Percentiles rank a stretch among this genome's conserved stretches.
Conservation (phyloP, 2,797 vertebrate species). For the Triplophysa bombifrons region DNA sequence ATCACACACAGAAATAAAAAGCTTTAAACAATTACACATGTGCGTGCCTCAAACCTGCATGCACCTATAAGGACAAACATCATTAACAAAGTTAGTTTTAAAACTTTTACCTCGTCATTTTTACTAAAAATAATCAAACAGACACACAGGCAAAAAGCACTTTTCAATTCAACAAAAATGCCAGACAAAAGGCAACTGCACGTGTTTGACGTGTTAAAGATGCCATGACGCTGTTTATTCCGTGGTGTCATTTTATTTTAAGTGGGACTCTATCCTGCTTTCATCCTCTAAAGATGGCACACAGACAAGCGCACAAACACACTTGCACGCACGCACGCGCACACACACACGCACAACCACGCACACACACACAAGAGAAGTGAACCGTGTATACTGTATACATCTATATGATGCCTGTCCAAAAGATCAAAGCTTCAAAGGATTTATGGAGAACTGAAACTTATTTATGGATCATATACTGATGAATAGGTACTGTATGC, state of each 20-base stretch:
- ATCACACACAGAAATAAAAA: conserved; percentile 17
- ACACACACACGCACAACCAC: conserved; percentile 24
- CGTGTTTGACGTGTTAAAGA: conserved; percentile 39
- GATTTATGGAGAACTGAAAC: conserved; percentile 40
- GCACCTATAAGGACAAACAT: conserved; percentile 30
- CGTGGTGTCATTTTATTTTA: conserved; percentile 37
- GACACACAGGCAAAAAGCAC: neutral
- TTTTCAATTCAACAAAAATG: conserved; percentile 48
- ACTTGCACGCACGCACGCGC: neutral
- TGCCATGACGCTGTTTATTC: conserved; percentile 39
- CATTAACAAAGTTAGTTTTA: conserved; percentile 9
- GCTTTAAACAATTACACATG: conserved; percentile 14
- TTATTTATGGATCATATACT: conserved; percentile 37
- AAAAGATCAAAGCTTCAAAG: conserved; percentile 37
- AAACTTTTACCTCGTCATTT: conserved; percentile 28
- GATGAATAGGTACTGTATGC: conserved; percentile 43
- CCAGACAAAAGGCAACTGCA: conserved; percentile 44
- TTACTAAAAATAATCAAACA: conserved; percentile 24
- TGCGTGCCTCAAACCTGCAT: conserved; percentile 15
- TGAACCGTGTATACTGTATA: conserved; percentile 45
- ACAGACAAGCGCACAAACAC: conserved; percentile 22
- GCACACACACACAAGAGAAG: conserved; percentile 31
- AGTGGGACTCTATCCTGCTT: neutral
- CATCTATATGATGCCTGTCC: conserved; percentile 40
- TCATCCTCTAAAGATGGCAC: conserved; percentile 25